These are phyloP conservation scores for Ligdia adustata DNA, from an alignment of 2,888 invertebrate species.

Conservation along the genomic window DNA sequence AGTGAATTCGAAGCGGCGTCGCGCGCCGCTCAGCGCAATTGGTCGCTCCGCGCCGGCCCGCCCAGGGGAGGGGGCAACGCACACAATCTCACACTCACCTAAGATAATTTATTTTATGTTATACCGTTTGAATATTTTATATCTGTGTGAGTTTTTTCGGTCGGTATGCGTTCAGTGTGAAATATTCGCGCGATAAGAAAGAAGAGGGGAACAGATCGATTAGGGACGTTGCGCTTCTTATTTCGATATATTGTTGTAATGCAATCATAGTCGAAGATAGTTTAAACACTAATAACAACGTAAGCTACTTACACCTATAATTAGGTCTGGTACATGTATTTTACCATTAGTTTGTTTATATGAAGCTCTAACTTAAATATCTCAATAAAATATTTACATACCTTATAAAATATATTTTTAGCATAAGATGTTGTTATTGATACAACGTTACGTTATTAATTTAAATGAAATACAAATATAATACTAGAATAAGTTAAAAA, in stretches of 20 bases:
- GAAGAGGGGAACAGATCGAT: constrained; percentile 83
- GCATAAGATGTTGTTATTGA: no score
- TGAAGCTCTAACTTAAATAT: no score
- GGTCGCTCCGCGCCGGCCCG: constrained; percentile 72
- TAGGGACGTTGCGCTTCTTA: constrained; percentile 80
- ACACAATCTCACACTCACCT: constrained; percentile 77
- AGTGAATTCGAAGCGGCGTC: constrained; percentile 72
- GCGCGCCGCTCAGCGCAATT: constrained; percentile 84
- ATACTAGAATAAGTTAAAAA: no score
- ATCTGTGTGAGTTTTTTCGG: constrained; percentile 84
- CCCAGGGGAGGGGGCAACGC: constrained; percentile 79
- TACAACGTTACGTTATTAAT: no score
- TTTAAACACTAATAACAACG: not conserved
- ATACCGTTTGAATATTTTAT: constrained; percentile 84
- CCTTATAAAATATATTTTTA: no score
- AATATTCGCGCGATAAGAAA: constrained; percentile 84
- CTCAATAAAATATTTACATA: no score
- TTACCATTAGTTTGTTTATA: no score
- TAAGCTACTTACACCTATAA: no score
- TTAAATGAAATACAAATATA: no score
- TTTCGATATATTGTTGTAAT: constrained; percentile 65
- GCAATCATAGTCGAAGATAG: constrained; percentile 48
- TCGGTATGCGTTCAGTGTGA: constrained; percentile 83
- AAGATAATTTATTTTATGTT: constrained; percentile 84
- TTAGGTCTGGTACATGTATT: no score